These are phyloP conservation scores for Drosophila mercatorum DNA, from an alignment of 2,888 invertebrate genomes.

Conservation along the genomic window DNA sequence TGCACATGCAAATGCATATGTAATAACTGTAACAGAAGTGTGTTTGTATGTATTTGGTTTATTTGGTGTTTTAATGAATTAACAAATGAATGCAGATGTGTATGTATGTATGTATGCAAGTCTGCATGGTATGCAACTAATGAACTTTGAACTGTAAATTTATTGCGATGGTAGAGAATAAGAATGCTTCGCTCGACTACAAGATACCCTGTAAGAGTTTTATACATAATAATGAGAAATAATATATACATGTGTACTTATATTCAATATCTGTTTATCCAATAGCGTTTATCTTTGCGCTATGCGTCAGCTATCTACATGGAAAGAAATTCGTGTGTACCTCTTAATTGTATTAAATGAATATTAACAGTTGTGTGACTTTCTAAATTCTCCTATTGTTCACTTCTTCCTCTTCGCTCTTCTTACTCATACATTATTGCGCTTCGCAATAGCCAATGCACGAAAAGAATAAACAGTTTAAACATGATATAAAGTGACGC, in stretches of 20 bases:
- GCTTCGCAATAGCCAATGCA: conserved; percentile 2
- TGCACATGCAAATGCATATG: background rate
- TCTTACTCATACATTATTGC: conserved; percentile 4
- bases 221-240: too few species aligned
- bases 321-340: background rate
- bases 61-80: conserved; percentile 1
- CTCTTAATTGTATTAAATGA: conserved; percentile 5
- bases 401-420: background rate
- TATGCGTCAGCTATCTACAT: background rate
- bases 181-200: too few species aligned
- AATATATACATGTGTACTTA: too few species aligned
- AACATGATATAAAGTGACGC: background rate
- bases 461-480: background rate
- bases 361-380: conserved; percentile 11
- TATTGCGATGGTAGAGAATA: background rate
- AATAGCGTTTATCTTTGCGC: background rate
- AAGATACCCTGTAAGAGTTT: background rate
- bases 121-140: background rate
- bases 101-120: background rate
- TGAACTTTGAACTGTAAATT: conserved; percentile 5
- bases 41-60: background rate
- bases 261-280: background rate
- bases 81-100: background rate
- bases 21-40: background rate
- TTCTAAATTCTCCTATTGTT: conserved; percentile 8